These are phyloP conservation scores for Coptotermes formosanus DNA, from an alignment of 1,140 invertebrate genomes.

Conservation along the genomic window DNA sequence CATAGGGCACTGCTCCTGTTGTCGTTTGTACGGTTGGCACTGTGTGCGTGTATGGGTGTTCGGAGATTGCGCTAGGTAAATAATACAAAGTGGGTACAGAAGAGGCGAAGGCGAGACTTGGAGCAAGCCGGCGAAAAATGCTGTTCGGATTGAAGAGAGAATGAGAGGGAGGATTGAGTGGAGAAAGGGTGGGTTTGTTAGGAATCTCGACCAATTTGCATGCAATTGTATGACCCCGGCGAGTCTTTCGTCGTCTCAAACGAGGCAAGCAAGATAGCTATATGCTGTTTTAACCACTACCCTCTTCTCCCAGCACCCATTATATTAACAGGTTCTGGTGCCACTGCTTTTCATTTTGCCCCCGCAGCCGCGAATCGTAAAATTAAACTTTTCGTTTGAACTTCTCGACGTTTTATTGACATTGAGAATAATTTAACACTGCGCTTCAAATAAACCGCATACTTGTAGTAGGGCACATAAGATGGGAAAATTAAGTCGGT, in stretches of 20 bases:
- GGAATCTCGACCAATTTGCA: conserved; percentile 15
- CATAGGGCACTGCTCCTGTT: background rate
- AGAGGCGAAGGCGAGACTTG: background rate
- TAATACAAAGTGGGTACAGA: background rate
- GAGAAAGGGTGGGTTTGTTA: background rate
- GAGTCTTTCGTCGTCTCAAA: background rate
- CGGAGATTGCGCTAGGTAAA: background rate
- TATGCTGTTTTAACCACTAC: too few relatives aligned
- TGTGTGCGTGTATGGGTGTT: background rate
- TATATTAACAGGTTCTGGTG: background rate
- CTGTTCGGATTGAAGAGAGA: background rate
- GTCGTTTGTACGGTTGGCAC: background rate
- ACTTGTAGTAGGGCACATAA: background rate
- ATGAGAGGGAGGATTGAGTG: background rate
- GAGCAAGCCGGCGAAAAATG: background rate
- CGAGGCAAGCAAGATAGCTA: too few relatives aligned
- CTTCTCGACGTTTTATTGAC: background rate
- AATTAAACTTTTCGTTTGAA: background rate
- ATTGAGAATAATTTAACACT: background rate
- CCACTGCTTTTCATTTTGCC: background rate
- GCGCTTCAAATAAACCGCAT: background rate
- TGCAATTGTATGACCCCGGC: conserved; percentile 1
- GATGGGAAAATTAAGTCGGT: background rate
- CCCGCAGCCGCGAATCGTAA: background rate
- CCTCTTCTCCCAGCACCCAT: background rate